These are phyloP conservation scores for Lymantria monacha DNA, from an alignment of 2,888 invertebrate genomes.

Conservation along the genomic window DNA sequence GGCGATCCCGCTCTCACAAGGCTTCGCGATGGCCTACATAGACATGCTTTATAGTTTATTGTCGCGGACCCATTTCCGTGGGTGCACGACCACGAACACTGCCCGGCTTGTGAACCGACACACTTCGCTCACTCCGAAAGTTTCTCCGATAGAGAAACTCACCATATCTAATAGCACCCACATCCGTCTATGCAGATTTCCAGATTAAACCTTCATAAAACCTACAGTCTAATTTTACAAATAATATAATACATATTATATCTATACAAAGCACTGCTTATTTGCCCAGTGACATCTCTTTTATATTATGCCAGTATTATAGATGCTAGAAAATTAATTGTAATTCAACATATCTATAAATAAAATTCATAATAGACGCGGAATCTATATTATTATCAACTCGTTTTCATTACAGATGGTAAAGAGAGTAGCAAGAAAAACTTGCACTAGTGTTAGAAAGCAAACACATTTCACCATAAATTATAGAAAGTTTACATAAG, in stretches of 20 bases:
- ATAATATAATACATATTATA: conserved; percentile 51
- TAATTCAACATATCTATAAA: conserved; percentile 18
- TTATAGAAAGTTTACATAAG: conserved; percentile 78
- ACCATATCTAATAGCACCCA: conserved; percentile 76
- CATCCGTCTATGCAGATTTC: conserved; percentile 81
- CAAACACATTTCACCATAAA: conserved; percentile 78
- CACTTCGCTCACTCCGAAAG: conserved; percentile 75
- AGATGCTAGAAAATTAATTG: conserved; percentile 5
- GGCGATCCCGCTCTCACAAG: conserved; percentile 49
- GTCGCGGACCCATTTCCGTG: conserved; percentile 75
- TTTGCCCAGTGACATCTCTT: conserved; percentile 34
- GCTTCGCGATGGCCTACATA: conserved; percentile 69
- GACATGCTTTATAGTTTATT: conserved; percentile 73
- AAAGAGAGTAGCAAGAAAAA: conserved; percentile 61
- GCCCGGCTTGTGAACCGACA: conserved; percentile 61
- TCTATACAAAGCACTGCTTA: conserved; percentile 52
- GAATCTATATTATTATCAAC: conserved; percentile 52
- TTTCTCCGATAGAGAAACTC: conserved; percentile 79
- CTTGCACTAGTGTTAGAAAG: conserved; percentile 79
- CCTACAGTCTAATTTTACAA: conserved; percentile 70
- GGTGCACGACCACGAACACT: conserved; percentile 63
- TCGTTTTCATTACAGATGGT: conserved; percentile 74
- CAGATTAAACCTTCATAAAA: conserved; percentile 72
- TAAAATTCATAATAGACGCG: conserved; percentile 25
- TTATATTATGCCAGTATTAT: not conserved